Evolutionary conservation across 1,140 invertebrate species (phyloP), one percentile per base, ranked within the genome.

Genomic region (Drosophila melanica): DNA sequence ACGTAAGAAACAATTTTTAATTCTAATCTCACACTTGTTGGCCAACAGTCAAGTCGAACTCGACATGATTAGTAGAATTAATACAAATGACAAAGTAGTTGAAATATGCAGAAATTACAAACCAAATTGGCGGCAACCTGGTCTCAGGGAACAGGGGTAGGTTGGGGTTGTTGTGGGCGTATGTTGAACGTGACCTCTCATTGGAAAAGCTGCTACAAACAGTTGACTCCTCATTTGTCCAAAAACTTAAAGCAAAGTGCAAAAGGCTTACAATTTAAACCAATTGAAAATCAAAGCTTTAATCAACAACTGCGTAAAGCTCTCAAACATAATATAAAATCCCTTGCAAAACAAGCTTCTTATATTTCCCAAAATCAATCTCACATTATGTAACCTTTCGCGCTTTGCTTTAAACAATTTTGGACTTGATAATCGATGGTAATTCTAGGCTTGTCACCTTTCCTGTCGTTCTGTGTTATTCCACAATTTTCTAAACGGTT

Each of bases 1-100:
- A 90, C 90, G 89, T 90, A 90, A 90, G 89, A 90, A 82, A 72
- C 79, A 54, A 77, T 72, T 90, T 89, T 90, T 90, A 89, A 84
- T 85, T 66, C 60, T 89, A 85, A 90, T 90, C 47, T 80, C 60
- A 80, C 74, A 89, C 64, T 82, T 89, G 84, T 82, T 87, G 89
- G 82, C 72, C 76, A 84, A 58, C 23, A 74, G 39, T 48, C 51
- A 70, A 84, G 76, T 77, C 54, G 42, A 55, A n/a, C 14, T 42
- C 45, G 74, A 70, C 73, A 48, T 47, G 63, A 47, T 30, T 89
- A 76, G 59, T 35, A 35, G 33, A 10, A 9, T 10, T 35, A 68
- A 47, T 75, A 68, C 69, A 80, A 68, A 73, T 60, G 48, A 64
- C 67, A 79, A 76, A 79, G 75, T 90, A 89, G 85, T 70, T 74